A percentile compares a stretch with the other conserved stretches of the same genome.
phyloP scores from a whole-genome alignment of 2,797 vertebrate genomes.

The Epinephelus coioides region DNA sequence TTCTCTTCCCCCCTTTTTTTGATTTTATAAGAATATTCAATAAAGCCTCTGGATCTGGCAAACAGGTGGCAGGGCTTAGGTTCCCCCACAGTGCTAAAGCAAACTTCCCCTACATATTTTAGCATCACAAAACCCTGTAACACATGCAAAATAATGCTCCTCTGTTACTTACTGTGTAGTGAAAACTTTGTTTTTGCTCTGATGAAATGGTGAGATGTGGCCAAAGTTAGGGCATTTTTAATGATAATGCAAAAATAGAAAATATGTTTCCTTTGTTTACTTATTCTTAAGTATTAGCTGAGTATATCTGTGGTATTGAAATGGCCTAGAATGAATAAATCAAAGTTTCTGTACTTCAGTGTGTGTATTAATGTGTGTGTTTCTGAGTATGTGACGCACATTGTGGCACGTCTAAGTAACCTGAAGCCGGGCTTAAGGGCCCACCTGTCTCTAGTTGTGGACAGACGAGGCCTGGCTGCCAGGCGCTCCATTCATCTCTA shows the following conservation, averaged over 20 bases:
- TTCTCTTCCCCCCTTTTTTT: conserved; percentile 75
- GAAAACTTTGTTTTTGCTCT: conserved; percentile 33
- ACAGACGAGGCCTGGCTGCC: conserved; percentile 81
- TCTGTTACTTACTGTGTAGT: conserved; percentile 26
- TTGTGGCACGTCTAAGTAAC: conserved; percentile 71
- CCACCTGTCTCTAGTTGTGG: conserved; percentile 85
- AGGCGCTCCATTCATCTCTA: conserved; percentile 75
- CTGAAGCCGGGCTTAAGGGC: conserved; percentile 79
- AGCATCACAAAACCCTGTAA: conserved; percentile 79
- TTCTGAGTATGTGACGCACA: conserved; percentile 74
- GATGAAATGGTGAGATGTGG: conserved; percentile 23
- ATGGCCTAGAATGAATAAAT: conserved; percentile 35
- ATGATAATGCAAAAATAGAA: conserved; percentile 2
- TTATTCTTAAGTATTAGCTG: conserved; percentile 2
- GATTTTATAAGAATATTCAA: conserved; percentile 87
- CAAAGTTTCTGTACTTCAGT: conserved; percentile 17
- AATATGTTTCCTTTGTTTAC: background rate
- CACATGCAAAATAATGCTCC: conserved; percentile 61
- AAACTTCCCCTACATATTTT: conserved; percentile 85
- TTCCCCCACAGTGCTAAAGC: conserved; percentile 77
- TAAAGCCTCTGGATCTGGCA: conserved; percentile 86
- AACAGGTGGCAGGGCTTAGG: conserved; percentile 87
- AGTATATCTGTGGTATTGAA: conserved; percentile 13
- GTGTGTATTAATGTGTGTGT: conserved; percentile 59
- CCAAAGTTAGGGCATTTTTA: background rate